These are phyloP conservation scores for Zaprionus lineosus DNA, from an alignment of 2,888 invertebrate species.

Conservation along the genomic window DNA sequence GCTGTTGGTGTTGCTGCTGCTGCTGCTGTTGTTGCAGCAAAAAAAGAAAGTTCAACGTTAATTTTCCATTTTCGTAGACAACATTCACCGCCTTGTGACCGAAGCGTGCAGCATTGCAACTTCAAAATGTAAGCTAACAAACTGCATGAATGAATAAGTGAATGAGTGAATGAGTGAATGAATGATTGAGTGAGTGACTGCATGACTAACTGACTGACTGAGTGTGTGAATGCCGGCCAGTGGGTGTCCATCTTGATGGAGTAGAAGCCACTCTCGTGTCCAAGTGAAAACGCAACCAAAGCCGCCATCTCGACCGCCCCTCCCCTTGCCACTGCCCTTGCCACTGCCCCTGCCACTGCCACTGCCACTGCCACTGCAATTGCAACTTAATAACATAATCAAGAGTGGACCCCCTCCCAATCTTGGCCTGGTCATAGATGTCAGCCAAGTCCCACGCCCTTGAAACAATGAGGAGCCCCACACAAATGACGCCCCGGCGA, in stretches of 20 bases:
- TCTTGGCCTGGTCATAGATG: slow-evolving; percentile 16
- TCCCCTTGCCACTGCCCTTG: too few relatives aligned
- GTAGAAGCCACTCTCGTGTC: too few relatives aligned
- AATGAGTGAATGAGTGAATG: slow-evolving; percentile 52
- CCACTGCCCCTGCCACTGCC: too few relatives aligned
- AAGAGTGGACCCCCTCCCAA: too few relatives aligned
- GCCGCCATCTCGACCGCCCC: too few relatives aligned
- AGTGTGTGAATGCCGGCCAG: slow-evolving; percentile 23
- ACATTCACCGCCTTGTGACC: slow-evolving; percentile 70
- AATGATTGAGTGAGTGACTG: slow-evolving; percentile 35
- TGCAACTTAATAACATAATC: slow-evolving; percentile 65
- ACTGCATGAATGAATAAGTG: slow-evolving; percentile 67
- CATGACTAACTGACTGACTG: slow-evolving; percentile 14
- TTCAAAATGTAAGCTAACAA: slow-evolving; percentile 69
- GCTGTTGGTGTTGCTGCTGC: slow-evolving; percentile 25
- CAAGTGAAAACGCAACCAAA: slow-evolving; percentile 60
- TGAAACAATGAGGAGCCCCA: slow-evolving; percentile 5
- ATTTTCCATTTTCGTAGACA: slow-evolving; percentile 71
- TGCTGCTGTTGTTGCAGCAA: slow-evolving; percentile 49
- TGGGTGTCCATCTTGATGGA: too few relatives aligned
- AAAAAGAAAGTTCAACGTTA: slow-evolving; percentile 73
- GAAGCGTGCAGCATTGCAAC: slow-evolving; percentile 69
- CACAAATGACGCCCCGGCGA: too few relatives aligned
- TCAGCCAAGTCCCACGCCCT: slow-evolving; percentile 2
- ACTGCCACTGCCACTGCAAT: too few relatives aligned